These are phyloP conservation scores for Hofmannophila pseudospretella DNA, from an alignment of 2,888 invertebrate species.

Conservation along the genomic window DNA sequence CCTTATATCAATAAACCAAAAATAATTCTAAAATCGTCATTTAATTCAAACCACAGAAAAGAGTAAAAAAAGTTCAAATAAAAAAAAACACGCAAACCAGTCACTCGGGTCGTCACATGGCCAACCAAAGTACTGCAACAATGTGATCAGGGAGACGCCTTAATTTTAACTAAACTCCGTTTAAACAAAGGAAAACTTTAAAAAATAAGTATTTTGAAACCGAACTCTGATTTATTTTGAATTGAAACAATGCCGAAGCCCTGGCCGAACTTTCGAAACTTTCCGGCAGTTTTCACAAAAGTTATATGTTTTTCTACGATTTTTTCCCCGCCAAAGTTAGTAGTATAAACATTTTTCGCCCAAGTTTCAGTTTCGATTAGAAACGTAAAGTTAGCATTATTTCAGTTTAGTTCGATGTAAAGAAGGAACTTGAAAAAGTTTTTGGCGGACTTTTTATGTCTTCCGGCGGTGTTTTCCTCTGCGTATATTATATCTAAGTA, in stretches of 20 bases:
- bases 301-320: slow-evolving; percentile 4
- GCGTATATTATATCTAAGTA: too few relatives aligned
- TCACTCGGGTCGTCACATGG: slow-evolving; percentile 4
- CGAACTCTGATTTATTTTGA: slow-evolving; percentile 2
- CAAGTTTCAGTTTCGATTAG: slow-evolving; percentile 1
- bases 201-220: slow-evolving; percentile 7
- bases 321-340: neutral
- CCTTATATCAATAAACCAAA: too few relatives aligned
- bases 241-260: slow-evolving; percentile 7
- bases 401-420: neutral
- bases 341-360: too few relatives aligned
- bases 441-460: neutral
- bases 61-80: too few relatives aligned
- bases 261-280: neutral
- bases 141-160: neutral
- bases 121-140: neutral
- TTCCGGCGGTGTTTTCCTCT: neutral
- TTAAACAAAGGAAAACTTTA: neutral
- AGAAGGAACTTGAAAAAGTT: neutral
- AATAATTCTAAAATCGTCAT: too few relatives aligned
- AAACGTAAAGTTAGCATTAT: slow-evolving; percentile 2
- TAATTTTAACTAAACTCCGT: slow-evolving; percentile 6
- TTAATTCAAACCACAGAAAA: too few relatives aligned
- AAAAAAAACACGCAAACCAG: neutral
- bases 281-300: neutral